A percentile compares a stretch with the other conserved stretches of the same genome.
Evolutionary conservation across 2,888 invertebrate species (phyloP).

Genomic region (Elysia crispata): DNA sequence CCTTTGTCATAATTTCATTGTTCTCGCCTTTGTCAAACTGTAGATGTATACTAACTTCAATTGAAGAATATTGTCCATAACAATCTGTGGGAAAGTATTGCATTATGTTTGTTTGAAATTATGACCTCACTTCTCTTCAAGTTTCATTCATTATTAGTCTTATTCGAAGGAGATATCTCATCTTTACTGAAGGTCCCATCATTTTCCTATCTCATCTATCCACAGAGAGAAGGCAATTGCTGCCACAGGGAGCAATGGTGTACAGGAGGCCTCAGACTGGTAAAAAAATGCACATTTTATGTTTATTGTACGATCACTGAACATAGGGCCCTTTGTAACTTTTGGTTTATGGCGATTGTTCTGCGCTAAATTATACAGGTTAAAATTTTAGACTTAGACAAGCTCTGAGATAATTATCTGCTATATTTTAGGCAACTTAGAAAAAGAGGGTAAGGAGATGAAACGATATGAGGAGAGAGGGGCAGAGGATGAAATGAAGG

Average conservation of each 20-base stretch:
- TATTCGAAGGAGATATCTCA: neutral
- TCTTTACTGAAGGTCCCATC: neutral
- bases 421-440: too few relatives aligned
- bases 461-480: too few relatives aligned
- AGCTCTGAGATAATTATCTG: neutral
- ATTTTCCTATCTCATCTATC: constrained; percentile 58
- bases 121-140: too few relatives aligned
- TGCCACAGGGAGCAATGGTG: constrained; percentile 91
- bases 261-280: constrained; percentile 93
- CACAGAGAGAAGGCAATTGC: constrained; percentile 91
- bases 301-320: neutral
- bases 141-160: neutral
- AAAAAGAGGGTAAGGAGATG: too few relatives aligned
- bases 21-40: too few relatives aligned
- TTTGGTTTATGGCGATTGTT: neutral
- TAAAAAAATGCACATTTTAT: constrained; percentile 53
- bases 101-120: too few relatives aligned
- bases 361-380: neutral
- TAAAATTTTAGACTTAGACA: neutral
- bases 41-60: too few relatives aligned
- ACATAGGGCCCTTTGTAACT: neutral
- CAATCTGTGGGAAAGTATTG: too few relatives aligned
- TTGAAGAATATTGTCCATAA: too few relatives aligned
- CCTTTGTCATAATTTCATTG: too few relatives aligned
- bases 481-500: too few relatives aligned